These are phyloP conservation scores for Eulimnadia texana DNA, from an alignment of 1,140 invertebrate genomes.

Conservation along the genomic window DNA sequence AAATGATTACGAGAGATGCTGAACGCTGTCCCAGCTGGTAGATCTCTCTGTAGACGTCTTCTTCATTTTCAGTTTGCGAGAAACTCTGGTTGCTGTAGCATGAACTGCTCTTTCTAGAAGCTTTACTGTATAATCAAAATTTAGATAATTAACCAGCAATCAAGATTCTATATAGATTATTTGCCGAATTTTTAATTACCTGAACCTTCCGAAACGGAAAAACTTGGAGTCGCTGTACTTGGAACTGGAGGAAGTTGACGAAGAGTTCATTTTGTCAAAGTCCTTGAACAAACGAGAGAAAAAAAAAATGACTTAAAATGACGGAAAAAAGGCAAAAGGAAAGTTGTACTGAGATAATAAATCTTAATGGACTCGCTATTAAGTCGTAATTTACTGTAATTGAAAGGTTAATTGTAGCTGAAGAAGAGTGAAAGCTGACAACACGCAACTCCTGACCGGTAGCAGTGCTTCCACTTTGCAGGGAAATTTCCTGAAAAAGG, in stretches of 20 bases:
- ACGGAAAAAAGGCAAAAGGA: no score
- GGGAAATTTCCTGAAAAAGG: no score
- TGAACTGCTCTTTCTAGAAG: constrained; percentile 5
- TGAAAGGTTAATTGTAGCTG: no score
- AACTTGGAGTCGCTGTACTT: constrained; percentile 6
- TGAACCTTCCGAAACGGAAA: constrained; percentile 7
- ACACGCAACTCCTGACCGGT: no score
- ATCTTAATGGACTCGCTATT: no score
- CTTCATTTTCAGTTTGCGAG: neutral
- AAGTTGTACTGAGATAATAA: no score
- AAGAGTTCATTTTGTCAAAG: no score
- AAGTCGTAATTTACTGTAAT: no score
- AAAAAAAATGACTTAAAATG: no score
- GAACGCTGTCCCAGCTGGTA: constrained; percentile 13
- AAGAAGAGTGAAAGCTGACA: no score
- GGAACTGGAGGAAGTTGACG: no score
- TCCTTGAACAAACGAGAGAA: neutral
- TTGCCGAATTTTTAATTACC: neutral
- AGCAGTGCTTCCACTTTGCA: no score
- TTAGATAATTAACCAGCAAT: neutral
- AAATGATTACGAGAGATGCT: constrained; percentile 12
- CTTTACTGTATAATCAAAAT: constrained; percentile 2
- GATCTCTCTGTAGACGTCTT: constrained; percentile 6
- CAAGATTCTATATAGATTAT: neutral
- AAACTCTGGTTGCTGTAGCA: constrained; percentile 11